Base-by-base conservation (phyloP, 2,797 vertebrate genomes). In the Selene dorsalis region DNA sequence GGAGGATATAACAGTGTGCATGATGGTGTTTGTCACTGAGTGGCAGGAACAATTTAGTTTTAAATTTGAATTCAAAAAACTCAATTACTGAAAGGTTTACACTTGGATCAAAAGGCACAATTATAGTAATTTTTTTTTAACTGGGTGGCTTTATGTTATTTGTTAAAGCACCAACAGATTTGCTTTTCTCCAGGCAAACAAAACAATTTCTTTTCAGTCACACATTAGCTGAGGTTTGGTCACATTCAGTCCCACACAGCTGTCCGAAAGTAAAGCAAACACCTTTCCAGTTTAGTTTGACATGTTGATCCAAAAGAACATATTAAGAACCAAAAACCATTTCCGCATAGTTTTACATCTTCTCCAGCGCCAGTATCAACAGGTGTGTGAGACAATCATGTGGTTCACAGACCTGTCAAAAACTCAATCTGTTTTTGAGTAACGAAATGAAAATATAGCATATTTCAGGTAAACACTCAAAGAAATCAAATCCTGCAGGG, bases 11-110 rank as follows among this genome's bases (percentile, higher is more conserved):
- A 58, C 53, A 62, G 50, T 13, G 24, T 58, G 13, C 9, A 18
- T 57, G 26, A 41, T 56, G 12, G 41, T 58, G 26, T 30, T 35
- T 56, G 30, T 52, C 12, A 9, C 22, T 73, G 64, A 75, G 53
- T 65, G 75, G 28, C 75, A 78, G 52, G 17, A 62, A 24, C 38
- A 50, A 26, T 64, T 47, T 75, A 64, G 48, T 45, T 39, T 28
- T 64, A 39, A 39, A 66, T 74, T 61, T 62, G 17, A 48, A 62
- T 58, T 39, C 63, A 60, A 66, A 55, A 20, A 45, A 67, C 28
- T 57, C 13, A 75, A 5, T 74, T 30, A 78, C 39, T 48, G 43
- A 35, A 78, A 18, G 47, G 11, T 77, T 77, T 71, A 30, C 71
- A 73, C 43, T 61, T 41, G 24, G 26, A 75, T 83, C 53, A 58